Conservation (phyloP, 2,113 vertebrate genomes). For the Verasper variegatus region DNA sequence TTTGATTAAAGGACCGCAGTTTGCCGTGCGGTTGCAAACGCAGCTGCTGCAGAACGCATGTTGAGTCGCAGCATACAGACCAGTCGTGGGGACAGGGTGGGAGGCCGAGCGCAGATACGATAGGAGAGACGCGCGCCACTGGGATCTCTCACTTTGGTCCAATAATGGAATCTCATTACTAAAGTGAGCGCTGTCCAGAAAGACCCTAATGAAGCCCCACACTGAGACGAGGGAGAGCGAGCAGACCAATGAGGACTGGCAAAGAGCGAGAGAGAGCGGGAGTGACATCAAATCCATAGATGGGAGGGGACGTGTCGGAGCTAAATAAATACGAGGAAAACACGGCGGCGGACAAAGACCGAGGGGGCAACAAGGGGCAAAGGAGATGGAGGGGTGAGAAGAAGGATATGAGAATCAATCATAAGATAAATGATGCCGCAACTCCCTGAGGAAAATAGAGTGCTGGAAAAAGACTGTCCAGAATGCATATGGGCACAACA, state of each 20-base stretch:
- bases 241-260: constrained; percentile 37
- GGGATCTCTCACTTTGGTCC: constrained; percentile 68
- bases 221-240: constrained; percentile 19
- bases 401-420: constrained; percentile 58
- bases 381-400: constrained; percentile 24
- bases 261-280: constrained; percentile 33
- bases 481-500: constrained; percentile 36
- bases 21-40: constrained; percentile 19
- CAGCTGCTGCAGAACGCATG: constrained; percentile 44
- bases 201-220: constrained; percentile 78
- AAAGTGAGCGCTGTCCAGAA: constrained; percentile 69
- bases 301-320: constrained; percentile 67
- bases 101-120: constrained; percentile 24
- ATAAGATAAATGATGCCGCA: constrained; percentile 63
- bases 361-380: constrained; percentile 33
- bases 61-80: constrained; percentile 52
- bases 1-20: constrained; percentile 34
- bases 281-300: constrained; percentile 73
- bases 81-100: constrained; percentile 14
- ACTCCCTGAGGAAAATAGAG: constrained; percentile 41
- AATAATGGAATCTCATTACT: constrained; percentile 78
- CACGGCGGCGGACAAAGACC: constrained; percentile 46
- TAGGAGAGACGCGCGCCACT: constrained; percentile 46
- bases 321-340: constrained; percentile 57
- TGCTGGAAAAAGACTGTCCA: constrained; percentile 35